Percentiles rank a stretch among this genome's conserved stretches.
Evolutionary conservation across 1,140 invertebrate genomes (phyloP).

Genomic region (Lepidostoma basale): DNA sequence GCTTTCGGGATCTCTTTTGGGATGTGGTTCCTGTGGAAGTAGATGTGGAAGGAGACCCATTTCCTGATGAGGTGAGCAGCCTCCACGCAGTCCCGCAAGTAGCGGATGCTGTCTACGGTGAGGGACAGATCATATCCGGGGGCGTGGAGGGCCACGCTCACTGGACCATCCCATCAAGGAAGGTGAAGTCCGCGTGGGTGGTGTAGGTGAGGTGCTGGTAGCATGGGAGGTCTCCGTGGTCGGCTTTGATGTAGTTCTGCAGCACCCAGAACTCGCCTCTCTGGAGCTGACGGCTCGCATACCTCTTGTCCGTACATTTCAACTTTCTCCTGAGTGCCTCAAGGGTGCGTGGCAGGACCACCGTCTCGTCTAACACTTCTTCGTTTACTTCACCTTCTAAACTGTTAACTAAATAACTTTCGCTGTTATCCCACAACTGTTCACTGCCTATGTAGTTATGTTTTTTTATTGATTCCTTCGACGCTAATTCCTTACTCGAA

Average conservation of each 20-base stretch:
- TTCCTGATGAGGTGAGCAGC: slow-evolving; percentile 72
- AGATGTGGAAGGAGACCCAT: slow-evolving; percentile 83
- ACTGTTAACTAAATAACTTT: too few relatives aligned
- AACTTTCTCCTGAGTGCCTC: too few relatives aligned
- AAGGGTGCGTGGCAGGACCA: too few relatives aligned
- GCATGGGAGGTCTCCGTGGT: slow-evolving; percentile 66
- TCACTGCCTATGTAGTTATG: too few relatives aligned
- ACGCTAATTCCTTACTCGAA: too few relatives aligned
- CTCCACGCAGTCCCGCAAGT: slow-evolving; percentile 71
- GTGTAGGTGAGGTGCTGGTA: slow-evolving; percentile 89
- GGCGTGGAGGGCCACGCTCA: slow-evolving; percentile 77
- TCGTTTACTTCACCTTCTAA: too few relatives aligned
- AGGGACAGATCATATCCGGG: slow-evolving; percentile 73
- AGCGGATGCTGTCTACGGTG: slow-evolving; percentile 70
- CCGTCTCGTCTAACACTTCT: too few relatives aligned
- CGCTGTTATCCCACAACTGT: too few relatives aligned
- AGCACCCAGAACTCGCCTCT: slow-evolving; percentile 89
- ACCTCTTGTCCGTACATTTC: slow-evolving; percentile 67
- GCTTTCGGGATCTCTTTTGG: slow-evolving; percentile 65
- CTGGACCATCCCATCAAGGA: slow-evolving; percentile 74
- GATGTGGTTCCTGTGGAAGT: slow-evolving; percentile 83
- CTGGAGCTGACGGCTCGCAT: slow-evolving; percentile 69
- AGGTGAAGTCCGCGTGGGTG: slow-evolving; percentile 88
- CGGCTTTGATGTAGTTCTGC: slow-evolving; percentile 79
- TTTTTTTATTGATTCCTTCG: too few relatives aligned